Conservation (phyloP, 2,797 vertebrate genomes). For the Naso thynnoides region DNA sequence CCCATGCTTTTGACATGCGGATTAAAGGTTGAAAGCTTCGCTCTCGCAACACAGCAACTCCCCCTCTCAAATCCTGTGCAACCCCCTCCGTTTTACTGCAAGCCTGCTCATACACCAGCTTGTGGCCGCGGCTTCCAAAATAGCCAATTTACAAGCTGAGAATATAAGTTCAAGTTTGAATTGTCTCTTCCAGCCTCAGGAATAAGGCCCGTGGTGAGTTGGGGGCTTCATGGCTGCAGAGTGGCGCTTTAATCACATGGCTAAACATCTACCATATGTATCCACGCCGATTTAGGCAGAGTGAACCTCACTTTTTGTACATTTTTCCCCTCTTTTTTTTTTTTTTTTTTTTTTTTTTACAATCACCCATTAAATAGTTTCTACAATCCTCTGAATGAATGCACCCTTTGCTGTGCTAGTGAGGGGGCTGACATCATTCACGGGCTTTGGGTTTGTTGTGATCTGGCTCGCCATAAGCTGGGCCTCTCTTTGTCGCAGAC, state of each 20-base stretch:
- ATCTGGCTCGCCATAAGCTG: constrained; percentile 72
- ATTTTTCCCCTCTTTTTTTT: constrained; percentile 13
- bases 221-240: constrained; percentile 33
- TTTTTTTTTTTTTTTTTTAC: constrained; percentile 32
- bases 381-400: constrained; percentile 62
- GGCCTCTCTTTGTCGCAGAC: constrained; percentile 72
- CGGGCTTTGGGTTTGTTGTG: constrained; percentile 77
- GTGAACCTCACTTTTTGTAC: constrained; percentile 43
- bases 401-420: constrained; percentile 62
- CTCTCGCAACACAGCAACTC: constrained; percentile 64
- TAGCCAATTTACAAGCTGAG: constrained; percentile 52
- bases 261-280: constrained; percentile 58
- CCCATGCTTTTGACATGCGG: constrained; percentile 80
- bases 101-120: constrained; percentile 52
- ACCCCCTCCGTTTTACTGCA: constrained; percentile 52
- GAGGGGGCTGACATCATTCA: constrained; percentile 72
- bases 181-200: constrained; percentile 45
- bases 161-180: constrained; percentile 73
- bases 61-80: constrained; percentile 23
- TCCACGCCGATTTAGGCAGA: constrained; percentile 44
- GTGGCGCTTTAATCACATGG: constrained; percentile 51
- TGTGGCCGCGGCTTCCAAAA: constrained; percentile 56
- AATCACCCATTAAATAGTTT: constrained; percentile 64
- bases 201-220: constrained; percentile 53
- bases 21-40: constrained; percentile 81